phyloP scores from a whole-genome alignment of 2,888 invertebrate species.

The Drosophila subsilvestris region DNA sequence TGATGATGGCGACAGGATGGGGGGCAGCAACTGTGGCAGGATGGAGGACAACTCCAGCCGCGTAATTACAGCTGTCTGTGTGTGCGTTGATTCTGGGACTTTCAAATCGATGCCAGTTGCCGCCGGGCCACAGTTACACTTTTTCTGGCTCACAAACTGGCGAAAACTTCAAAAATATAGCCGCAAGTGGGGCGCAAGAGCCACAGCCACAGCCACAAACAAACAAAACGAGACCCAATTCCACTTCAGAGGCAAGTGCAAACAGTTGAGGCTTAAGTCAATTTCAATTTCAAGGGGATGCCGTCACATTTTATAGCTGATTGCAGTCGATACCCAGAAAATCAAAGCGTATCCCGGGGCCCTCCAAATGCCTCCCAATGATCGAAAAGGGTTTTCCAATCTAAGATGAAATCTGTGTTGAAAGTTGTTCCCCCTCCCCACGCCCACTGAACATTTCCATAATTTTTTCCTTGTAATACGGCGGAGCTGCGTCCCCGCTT shows the following conservation, averaged over 20 bases:
- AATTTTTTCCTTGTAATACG: constrained; percentile 3
- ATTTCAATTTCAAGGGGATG: constrained; percentile 48
- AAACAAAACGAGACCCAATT: constrained; percentile 61
- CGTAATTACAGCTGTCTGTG: constrained; percentile 36
- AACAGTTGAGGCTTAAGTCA: constrained; percentile 66
- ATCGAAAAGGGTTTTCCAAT: constrained; percentile 5
- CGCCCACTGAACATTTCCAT: constrained; percentile 14
- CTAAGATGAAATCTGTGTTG: constrained; percentile 29
- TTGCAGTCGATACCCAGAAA: constrained; percentile 67
- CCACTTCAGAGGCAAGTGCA: constrained; percentile 55
- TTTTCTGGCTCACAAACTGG: constrained; percentile 9
- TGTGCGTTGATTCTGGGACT: constrained; percentile 16
- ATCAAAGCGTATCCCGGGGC: constrained; percentile 65
- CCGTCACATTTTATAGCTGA: constrained; percentile 71
- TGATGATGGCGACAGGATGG: constrained; percentile 21
- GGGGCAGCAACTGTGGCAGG: neutral
- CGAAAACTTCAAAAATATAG: constrained; percentile 67
- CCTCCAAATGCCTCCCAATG: neutral
- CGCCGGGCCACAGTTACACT: constrained; percentile 35
- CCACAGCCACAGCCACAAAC: constrained; percentile 54
- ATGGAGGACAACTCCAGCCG: constrained; percentile 11
- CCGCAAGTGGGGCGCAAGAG: constrained; percentile 64
- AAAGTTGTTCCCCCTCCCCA: neutral
- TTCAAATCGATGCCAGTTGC: constrained; percentile 39
- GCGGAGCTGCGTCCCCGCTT: constrained; percentile 10